Base-by-base conservation (phyloP, 1,140 invertebrate genomes). In the Rhynchophorus ferrugineus region DNA sequence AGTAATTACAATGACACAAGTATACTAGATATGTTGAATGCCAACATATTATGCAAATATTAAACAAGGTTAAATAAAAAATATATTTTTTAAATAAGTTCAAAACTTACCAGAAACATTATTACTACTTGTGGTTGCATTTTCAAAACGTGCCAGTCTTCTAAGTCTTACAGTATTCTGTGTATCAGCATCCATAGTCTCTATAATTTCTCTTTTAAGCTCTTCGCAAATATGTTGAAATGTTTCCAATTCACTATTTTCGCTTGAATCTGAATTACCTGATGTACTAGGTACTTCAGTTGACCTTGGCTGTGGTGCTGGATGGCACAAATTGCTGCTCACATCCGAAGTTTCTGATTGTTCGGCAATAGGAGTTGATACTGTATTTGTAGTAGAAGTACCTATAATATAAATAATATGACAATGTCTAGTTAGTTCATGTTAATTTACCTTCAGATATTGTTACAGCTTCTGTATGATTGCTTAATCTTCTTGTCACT, bases 141-240 rank as follows among this genome's bases (percentile, higher is more conserved):
- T 19, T 22, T 37, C 49, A 47, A 54, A 54, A 46, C 47, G 51
- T 7, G 44, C 44, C 7, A 54, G 7, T 39, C 51, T 39, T 29
- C 51, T 45, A 16, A 46, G 51, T 18, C 51, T 39, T 29, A 54
- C 38, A 16, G 24, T 21, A 29, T 18, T 58, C 9, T 46, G 53
- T 35, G 54, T 35, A 35, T 61, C 61, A 18, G 56, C 59, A 65
- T 78, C 76, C 77, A 78, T 78, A 1, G 73, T 71, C 60, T 73
- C 73, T 17, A 79, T 74, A 49, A 79, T 78, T 51, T 68, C 73
- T 46, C 70, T 70, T 70, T 68, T 66, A 55, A 73, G 72, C 2
- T 57, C 42, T 8, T 72, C 69, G 16, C 67, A 65, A 5, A 18
- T 42, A 43, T 36, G 1, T n/a, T 21, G 13, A 9, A 24, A 43